Evolutionary conservation across 2,888 invertebrate genomes (phyloP).

Genomic region (Ommatoiulus sabulosus): DNA sequence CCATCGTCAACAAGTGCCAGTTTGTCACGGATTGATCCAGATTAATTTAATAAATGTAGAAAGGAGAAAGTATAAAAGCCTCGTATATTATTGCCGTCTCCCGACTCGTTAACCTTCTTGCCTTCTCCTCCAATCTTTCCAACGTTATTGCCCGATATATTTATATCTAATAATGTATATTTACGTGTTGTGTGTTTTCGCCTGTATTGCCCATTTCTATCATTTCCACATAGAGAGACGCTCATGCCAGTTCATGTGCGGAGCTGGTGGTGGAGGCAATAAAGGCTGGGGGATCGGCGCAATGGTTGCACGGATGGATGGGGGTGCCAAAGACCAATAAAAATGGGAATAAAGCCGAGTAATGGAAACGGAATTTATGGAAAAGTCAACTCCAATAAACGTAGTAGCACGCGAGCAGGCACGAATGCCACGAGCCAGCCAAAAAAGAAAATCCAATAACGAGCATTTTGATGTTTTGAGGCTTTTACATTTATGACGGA

Average conservation of each 20-base stretch:
- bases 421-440: background rate
- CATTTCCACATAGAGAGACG: slow-evolving; percentile 18
- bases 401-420: slow-evolving; percentile 57
- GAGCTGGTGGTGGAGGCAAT: slow-evolving; percentile 46
- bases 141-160: slow-evolving; percentile 21
- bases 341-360: slow-evolving; percentile 51
- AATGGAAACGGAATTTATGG: slow-evolving; percentile 60
- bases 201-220: slow-evolving; percentile 7
- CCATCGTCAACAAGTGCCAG: slow-evolving; percentile 39
- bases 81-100: slow-evolving; percentile 11
- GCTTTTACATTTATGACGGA: slow-evolving; percentile 60
- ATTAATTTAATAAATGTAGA: slow-evolving; percentile 43
- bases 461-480: slow-evolving; percentile 60
- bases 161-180: slow-evolving; percentile 39
- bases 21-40: slow-evolving; percentile 39
- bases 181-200: background rate
- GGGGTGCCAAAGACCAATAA: slow-evolving; percentile 53
- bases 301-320: slow-evolving; percentile 37
- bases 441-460: slow-evolving; percentile 60
- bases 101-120: background rate
- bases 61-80: background rate
- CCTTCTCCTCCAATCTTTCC: background rate
- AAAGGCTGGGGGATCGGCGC: slow-evolving; percentile 50
- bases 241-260: background rate
- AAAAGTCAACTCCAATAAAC: slow-evolving; percentile 60